Evolutionary conservation across 2,888 invertebrate species (phyloP).

Genomic region (Agrochola lychnidis): DNA sequence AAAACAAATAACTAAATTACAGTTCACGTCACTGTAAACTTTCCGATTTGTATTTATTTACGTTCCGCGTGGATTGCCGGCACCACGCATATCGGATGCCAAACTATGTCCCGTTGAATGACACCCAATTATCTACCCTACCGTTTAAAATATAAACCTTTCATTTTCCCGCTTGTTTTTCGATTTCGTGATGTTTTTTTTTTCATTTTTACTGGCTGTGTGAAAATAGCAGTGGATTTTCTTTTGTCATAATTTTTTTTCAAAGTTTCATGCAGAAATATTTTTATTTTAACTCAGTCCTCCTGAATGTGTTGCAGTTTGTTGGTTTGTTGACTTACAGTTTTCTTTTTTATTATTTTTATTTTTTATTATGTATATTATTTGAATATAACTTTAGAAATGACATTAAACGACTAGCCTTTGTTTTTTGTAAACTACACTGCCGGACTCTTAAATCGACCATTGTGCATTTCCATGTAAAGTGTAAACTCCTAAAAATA

Average conservation of each 20-base stretch:
- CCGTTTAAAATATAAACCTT: constrained; percentile 32
- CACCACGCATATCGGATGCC: constrained; percentile 40
- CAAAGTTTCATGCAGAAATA: background rate
- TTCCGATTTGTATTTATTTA: constrained; percentile 47
- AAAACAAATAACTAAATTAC: constrained; percentile 22
- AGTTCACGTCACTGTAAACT: constrained; percentile 25
- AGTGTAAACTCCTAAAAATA: no score
- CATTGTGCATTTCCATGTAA: no score
- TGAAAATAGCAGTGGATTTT: constrained; percentile 11
- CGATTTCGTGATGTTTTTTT: constrained; percentile 1
- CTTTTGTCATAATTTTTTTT: background rate
- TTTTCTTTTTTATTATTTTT: no score
- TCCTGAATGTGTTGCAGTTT: background rate
- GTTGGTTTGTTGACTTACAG: no score
- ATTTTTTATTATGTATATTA: no score
- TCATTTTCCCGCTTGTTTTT: constrained; percentile 32
- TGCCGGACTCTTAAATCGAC: no score
- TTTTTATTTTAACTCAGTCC: background rate
- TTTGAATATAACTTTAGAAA: background rate
- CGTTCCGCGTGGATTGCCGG: constrained; percentile 19
- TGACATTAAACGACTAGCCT: background rate
- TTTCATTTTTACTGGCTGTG: background rate
- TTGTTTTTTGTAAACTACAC: background rate
- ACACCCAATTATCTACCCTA: constrained; percentile 49
- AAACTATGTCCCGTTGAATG: constrained; percentile 49